phyloP scores from a whole-genome alignment of 2,888 invertebrate species.

The Hesperia comma region DNA sequence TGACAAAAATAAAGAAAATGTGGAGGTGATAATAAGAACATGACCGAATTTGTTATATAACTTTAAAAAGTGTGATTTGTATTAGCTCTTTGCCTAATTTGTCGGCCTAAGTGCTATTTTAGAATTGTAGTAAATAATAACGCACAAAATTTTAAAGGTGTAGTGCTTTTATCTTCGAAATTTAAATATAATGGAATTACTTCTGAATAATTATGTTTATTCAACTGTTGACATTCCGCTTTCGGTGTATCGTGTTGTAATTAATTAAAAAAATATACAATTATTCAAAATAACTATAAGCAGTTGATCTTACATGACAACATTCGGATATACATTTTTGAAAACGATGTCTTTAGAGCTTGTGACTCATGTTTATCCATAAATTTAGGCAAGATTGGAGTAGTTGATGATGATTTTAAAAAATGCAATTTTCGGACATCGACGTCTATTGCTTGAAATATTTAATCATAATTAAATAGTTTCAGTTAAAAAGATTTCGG shows the following conservation, averaged over 20 bases:
- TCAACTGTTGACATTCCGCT: slow-evolving; percentile 69
- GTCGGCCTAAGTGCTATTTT: neutral
- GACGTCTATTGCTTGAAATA: slow-evolving; percentile 11
- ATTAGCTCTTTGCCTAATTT: neutral
- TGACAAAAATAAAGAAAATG: no score
- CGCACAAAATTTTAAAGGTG: slow-evolving; percentile 40
- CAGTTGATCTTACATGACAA: neutral
- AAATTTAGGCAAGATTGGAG: neutral
- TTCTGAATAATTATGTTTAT: slow-evolving; percentile 17
- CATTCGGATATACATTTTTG: neutral
- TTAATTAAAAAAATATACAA: slow-evolving; percentile 1
- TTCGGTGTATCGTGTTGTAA: slow-evolving; percentile 53
- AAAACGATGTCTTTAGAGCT: neutral
- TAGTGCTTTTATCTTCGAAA: neutral
- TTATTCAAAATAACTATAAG: slow-evolving; percentile 1
- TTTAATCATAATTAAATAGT: slow-evolving; percentile 4
- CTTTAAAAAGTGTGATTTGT: neutral
- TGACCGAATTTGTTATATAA: no score
- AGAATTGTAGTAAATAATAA: slow-evolving; percentile 19
- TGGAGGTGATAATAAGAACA: no score
- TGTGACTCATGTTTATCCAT: neutral
- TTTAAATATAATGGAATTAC: slow-evolving; percentile 18
- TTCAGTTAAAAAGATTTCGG: slow-evolving; percentile 7
- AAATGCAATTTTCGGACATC: neutral
- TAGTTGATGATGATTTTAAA: slow-evolving; percentile 7